phyloP scores from a whole-genome alignment of 2,888 invertebrate species.

The Lasioglossum leucozonium region DNA sequence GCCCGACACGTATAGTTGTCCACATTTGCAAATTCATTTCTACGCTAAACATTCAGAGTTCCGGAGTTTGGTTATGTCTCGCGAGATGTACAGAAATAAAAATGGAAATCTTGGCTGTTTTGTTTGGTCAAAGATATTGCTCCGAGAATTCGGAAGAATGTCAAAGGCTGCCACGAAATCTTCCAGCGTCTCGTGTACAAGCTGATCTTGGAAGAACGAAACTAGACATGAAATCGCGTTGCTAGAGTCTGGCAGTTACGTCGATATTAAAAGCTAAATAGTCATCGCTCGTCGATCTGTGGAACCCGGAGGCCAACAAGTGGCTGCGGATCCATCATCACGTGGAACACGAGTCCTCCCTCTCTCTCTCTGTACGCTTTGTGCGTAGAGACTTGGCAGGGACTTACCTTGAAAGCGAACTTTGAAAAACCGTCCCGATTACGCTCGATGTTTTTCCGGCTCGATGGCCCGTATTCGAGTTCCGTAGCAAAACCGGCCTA shows the following conservation, averaged over 20 bases:
- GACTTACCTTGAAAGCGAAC: slow-evolving; percentile 50
- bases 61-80: neutral
- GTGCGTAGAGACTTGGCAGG: neutral
- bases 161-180: neutral
- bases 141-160: neutral
- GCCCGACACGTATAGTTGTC: neutral
- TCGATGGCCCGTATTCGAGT: slow-evolving; percentile 24
- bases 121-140: neutral
- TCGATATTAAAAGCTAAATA: neutral
- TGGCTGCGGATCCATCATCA: slow-evolving; percentile 66
- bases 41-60: neutral
- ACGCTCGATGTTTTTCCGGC: slow-evolving; percentile 36
- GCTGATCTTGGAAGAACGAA: neutral
- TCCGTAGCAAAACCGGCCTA: slow-evolving; percentile 21
- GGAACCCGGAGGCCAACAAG: slow-evolving; percentile 67
- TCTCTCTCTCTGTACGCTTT: neutral
- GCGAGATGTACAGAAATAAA: neutral
- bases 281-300: neutral
- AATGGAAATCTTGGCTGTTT: neutral
- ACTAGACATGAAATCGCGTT: neutral
- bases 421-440: slow-evolving; percentile 17
- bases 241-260: neutral
- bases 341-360: slow-evolving; percentile 23
- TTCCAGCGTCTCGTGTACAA: neutral
- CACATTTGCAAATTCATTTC: neutral